A percentile compares a stretch with the other conserved stretches of the same genome.
Conservation (phyloP, 2,888 invertebrate species). For the Agelastica alni region DNA sequence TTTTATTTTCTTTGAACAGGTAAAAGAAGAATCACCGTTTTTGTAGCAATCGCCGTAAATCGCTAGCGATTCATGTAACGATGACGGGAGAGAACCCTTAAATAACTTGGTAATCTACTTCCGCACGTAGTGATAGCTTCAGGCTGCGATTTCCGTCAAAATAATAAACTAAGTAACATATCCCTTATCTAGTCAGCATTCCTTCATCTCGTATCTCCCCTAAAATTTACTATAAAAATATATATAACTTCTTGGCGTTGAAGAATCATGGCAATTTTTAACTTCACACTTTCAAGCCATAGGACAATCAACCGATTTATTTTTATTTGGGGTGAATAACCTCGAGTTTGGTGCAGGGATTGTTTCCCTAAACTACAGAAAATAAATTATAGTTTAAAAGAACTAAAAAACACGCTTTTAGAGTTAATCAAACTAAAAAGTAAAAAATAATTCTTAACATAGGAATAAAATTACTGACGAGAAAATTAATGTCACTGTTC, state of each 20-base stretch:
- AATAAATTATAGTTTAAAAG: no score
- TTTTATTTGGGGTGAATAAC: no score
- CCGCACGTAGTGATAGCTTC: not conserved
- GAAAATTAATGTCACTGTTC: no score
- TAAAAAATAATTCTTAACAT: no score
- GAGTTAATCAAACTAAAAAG: no score
- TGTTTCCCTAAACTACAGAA: no score
- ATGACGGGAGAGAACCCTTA: not conserved
- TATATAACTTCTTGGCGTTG: constrained; percentile 15
- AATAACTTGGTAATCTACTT: not conserved
- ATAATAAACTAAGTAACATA: constrained; percentile 13
- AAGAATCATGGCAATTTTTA: constrained; percentile 15
- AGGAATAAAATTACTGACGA: no score
- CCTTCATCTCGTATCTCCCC: constrained; percentile 14
- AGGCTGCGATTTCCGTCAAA: constrained; percentile 4
- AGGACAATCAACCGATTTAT: not conserved
- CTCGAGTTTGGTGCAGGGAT: no score
- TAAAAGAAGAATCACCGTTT: not conserved
- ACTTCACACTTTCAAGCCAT: constrained; percentile 13
- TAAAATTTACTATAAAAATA: constrained; percentile 6
- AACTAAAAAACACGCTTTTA: no score
- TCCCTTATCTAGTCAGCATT: constrained; percentile 18
- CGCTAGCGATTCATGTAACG: not conserved
- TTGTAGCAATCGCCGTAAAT: not conserved
- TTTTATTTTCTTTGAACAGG: not conserved